A percentile compares a stretch with the other conserved stretches of the same genome.
Evolutionary conservation across 2,797 vertebrate species (phyloP).

Genomic region (Synaphobranchus kaupii): DNA sequence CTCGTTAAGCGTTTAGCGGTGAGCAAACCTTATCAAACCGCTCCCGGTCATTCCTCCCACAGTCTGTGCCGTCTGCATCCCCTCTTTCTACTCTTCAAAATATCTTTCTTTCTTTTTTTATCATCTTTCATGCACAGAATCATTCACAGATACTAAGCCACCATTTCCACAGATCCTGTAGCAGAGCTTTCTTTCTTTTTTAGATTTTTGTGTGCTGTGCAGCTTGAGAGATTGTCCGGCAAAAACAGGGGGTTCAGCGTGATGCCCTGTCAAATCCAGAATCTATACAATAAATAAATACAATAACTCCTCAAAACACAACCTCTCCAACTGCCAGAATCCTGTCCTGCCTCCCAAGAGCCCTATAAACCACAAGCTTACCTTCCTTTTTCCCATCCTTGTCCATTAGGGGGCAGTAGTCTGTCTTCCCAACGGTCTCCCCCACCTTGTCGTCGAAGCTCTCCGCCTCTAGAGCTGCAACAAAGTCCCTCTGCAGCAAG

Average conservation of each 20-base stretch:
- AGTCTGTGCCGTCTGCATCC: not conserved
- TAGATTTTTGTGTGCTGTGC: too few relatives aligned
- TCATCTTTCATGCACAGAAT: too few relatives aligned
- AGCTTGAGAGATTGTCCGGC: too few relatives aligned
- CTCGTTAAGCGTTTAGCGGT: not conserved
- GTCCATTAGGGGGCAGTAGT: conserved; percentile 87
- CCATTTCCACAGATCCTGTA: too few relatives aligned
- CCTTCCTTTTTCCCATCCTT: conserved; percentile 74
- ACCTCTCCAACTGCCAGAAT: not conserved
- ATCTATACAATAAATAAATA: too few relatives aligned
- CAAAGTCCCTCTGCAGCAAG: conserved; percentile 85
- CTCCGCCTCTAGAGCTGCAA: conserved; percentile 85
- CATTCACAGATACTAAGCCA: too few relatives aligned
- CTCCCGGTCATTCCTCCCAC: not conserved
- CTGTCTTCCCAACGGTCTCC: conserved; percentile 84
- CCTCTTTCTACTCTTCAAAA: not conserved
- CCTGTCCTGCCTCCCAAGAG: not conserved
- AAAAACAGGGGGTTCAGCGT: not conserved
- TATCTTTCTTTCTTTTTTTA: not conserved
- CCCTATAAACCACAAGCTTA: conserved; percentile 24
- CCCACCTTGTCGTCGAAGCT: conserved; percentile 87
- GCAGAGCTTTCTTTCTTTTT: too few relatives aligned
- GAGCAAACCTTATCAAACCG: not conserved
- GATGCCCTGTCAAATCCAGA: too few relatives aligned
- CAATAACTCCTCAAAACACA: not conserved